phyloP scores from a whole-genome alignment of 2,888 invertebrate genomes.

The Hartigia nigra region DNA sequence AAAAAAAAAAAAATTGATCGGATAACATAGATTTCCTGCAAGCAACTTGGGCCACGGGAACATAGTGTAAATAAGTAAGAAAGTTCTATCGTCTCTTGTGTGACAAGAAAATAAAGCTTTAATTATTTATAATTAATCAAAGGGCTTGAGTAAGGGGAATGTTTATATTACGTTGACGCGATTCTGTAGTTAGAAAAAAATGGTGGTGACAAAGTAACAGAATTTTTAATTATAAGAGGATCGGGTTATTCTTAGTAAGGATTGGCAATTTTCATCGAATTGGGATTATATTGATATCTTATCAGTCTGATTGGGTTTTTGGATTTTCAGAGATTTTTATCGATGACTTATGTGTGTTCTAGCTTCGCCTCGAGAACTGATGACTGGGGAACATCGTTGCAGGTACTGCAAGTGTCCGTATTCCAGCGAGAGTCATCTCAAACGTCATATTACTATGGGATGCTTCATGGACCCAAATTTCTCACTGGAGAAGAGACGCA shows the following conservation, averaged over 20 bases:
- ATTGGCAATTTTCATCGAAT: not conserved
- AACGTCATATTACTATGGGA: constrained; percentile 39
- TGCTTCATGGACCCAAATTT: constrained; percentile 43
- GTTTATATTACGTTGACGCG: not conserved
- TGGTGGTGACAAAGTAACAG: not conserved
- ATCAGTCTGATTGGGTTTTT: not conserved
- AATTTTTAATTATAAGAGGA: not conserved
- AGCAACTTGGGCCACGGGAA: not conserved
- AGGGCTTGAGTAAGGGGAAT: not conserved
- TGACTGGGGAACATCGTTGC: constrained; percentile 30
- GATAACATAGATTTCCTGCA: no score
- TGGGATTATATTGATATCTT: not conserved
- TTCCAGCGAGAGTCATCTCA: constrained; percentile 34
- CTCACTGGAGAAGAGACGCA: constrained; percentile 29
- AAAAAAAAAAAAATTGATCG: not conserved
- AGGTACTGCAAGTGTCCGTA: constrained; percentile 40
- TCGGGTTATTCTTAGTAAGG: not conserved
- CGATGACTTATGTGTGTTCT: constrained; percentile 33
- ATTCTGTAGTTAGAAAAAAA: not conserved
- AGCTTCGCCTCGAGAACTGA: constrained; percentile 22
- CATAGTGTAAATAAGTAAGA: not conserved
- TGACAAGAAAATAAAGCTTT: not conserved
- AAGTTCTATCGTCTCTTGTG: not conserved
- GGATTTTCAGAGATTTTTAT: constrained; percentile 7
- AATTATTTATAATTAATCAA: no score